phyloP scores from a whole-genome alignment of 2,888 invertebrate species.

The Noctua comes region DNA sequence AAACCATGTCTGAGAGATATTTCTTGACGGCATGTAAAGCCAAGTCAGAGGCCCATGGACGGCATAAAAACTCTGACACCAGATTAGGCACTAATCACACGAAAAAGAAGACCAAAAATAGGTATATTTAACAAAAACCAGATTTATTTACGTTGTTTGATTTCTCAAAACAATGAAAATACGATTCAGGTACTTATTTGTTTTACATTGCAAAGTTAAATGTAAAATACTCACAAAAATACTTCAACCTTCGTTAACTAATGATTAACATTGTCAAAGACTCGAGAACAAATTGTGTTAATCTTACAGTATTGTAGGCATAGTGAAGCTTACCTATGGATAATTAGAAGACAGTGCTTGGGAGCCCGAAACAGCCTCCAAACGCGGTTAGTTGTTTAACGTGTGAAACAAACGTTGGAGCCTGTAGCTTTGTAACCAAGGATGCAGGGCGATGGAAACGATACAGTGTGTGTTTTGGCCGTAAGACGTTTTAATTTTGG shows the following conservation, averaged over 20 bases:
- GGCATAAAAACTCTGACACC: too few species aligned
- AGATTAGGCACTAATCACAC: too few species aligned
- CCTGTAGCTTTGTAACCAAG: constrained; percentile 56
- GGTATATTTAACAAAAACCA: not conserved
- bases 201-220: not conserved
- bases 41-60: too few species aligned
- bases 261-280: constrained; percentile 24
- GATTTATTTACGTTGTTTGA: not conserved
- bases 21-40: too few species aligned
- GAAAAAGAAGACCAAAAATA: not conserved
- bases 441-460: constrained; percentile 48
- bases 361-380: constrained; percentile 58
- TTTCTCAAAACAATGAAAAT: not conserved
- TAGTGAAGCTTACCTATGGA: constrained; percentile 37
- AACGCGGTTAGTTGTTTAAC: constrained; percentile 70
- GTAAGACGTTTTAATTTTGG: not conserved
- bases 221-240: not conserved
- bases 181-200: not conserved
- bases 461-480: not conserved
- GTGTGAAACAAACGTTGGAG: constrained; percentile 71
- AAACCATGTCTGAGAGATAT: too few species aligned
- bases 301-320: constrained; percentile 29
- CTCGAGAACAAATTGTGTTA: constrained; percentile 32
- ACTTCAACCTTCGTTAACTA: not conserved
- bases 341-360: constrained; percentile 55